Percentiles rank a stretch among this genome's conserved stretches.
Evolutionary conservation across 2,113 vertebrate species (phyloP).

Genomic region (Benitochromis conjunctus): DNA sequence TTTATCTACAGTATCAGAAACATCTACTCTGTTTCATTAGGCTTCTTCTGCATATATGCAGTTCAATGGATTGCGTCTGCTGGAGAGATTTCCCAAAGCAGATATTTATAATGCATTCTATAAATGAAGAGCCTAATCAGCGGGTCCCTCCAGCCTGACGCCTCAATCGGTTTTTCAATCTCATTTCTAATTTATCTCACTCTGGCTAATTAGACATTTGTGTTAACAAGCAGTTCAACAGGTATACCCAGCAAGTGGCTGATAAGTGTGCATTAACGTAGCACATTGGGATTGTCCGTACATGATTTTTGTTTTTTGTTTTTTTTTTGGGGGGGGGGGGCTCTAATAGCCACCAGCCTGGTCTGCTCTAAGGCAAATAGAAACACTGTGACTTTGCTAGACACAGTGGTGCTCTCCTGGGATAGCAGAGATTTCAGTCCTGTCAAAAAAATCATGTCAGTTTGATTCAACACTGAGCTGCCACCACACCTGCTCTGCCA

Average conservation of each 20-base stretch:
- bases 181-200: conserved; percentile 53
- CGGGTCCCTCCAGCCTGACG: conserved; percentile 32
- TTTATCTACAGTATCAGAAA: not conserved
- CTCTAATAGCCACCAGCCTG: not conserved
- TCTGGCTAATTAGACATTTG: conserved; percentile 27
- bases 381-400: not conserved
- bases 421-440: not conserved
- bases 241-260: not conserved
- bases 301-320: not conserved
- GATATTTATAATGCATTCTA: conserved; percentile 42
- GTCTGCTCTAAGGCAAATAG: not conserved
- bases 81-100: conserved; percentile 10
- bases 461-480: conserved; percentile 9
- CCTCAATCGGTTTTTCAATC: conserved; percentile 37
- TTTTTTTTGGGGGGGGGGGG: not conserved
- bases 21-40: not conserved
- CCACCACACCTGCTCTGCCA: not conserved
- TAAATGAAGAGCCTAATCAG: conserved; percentile 41
- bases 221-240: not conserved
- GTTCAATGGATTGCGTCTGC: not conserved
- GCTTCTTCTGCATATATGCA: not conserved
- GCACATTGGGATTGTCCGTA: not conserved
- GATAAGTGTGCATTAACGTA: not conserved
- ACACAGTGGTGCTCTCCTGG: not conserved
- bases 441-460: conserved; percentile 7